Evolutionary conservation across 2,113 vertebrate genomes (phyloP).

Genomic region (Laticauda laticaudata): DNA sequence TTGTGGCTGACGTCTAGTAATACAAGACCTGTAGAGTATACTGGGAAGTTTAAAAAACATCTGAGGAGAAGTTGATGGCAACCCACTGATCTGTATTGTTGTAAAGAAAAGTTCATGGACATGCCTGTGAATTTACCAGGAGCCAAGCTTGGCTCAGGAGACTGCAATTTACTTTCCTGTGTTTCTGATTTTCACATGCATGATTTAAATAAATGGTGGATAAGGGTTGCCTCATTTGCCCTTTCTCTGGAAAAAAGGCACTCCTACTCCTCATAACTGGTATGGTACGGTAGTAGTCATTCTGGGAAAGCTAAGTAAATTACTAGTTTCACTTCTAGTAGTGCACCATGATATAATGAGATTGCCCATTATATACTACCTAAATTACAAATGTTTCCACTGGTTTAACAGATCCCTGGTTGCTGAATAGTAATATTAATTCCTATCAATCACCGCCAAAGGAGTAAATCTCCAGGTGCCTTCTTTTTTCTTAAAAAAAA

Average conservation of each 20-base stretch:
- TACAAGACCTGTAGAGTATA: background rate
- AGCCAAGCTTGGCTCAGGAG: background rate
- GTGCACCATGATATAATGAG: background rate
- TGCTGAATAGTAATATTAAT: background rate
- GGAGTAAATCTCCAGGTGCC: background rate
- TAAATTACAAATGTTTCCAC: background rate
- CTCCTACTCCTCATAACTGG: background rate
- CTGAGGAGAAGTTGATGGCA: background rate
- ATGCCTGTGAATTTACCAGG: background rate
- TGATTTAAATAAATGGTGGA: background rate
- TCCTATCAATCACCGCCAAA: background rate
- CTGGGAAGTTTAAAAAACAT: background rate
- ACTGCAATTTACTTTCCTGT: background rate
- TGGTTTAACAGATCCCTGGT: background rate
- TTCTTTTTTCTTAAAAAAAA: background rate
- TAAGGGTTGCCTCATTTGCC: background rate
- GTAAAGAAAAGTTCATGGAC: background rate
- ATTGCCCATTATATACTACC: background rate
- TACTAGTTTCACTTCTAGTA: background rate
- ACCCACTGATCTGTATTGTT: background rate
- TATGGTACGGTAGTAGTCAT: background rate
- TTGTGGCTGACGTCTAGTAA: background rate
- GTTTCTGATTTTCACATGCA: background rate
- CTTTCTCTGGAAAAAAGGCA: background rate
- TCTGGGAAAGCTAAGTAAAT: background rate